phyloP scores from a whole-genome alignment of 1,140 invertebrate genomes.

The Drosophila asahinai region DNA sequence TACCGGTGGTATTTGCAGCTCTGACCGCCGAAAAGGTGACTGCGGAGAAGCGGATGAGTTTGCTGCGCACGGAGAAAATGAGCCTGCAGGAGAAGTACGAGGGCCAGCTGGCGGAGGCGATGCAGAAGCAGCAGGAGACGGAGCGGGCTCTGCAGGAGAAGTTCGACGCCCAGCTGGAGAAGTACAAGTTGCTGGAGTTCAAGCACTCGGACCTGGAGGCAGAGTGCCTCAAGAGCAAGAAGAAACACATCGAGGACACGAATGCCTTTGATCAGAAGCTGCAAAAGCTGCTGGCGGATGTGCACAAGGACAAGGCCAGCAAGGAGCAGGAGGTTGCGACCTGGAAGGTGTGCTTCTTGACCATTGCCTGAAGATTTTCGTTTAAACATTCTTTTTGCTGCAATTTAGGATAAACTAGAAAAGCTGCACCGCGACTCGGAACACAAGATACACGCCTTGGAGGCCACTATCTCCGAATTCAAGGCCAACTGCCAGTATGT shows the following conservation, averaged over 20 bases:
- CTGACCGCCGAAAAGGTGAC: constrained; percentile 84
- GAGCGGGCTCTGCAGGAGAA: constrained; percentile 81
- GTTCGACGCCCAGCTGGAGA: constrained; percentile 85
- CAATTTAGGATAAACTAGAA: constrained; percentile 68
- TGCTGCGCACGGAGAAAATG: constrained; percentile 85
- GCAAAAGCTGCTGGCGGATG: constrained; percentile 60
- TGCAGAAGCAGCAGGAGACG: constrained; percentile 84
- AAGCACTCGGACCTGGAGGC: constrained; percentile 67
- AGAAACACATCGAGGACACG: constrained; percentile 68
- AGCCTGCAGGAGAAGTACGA: constrained; percentile 82
- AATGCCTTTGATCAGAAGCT: constrained; percentile 68
- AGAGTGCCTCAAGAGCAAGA: constrained; percentile 66
- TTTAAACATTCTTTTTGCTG: not conserved
- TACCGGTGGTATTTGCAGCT: constrained; percentile 40
- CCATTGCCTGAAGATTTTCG: not conserved
- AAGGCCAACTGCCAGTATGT: constrained; percentile 66
- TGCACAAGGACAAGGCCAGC: constrained; percentile 61
- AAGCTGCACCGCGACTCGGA: constrained; percentile 47
- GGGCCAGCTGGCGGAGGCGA: constrained; percentile 84
- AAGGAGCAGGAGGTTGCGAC: constrained; percentile 62
- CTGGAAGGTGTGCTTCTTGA: constrained; percentile 67
- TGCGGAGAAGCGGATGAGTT: constrained; percentile 85
- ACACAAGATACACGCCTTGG: constrained; percentile 57
- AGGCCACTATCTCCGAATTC: constrained; percentile 57
- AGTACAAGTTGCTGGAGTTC: constrained; percentile 85